Evolutionary conservation across 1,140 invertebrate genomes (phyloP), one percentile per base, ranked within the genome.

Genomic region (Anastrepha obliqua): DNA sequence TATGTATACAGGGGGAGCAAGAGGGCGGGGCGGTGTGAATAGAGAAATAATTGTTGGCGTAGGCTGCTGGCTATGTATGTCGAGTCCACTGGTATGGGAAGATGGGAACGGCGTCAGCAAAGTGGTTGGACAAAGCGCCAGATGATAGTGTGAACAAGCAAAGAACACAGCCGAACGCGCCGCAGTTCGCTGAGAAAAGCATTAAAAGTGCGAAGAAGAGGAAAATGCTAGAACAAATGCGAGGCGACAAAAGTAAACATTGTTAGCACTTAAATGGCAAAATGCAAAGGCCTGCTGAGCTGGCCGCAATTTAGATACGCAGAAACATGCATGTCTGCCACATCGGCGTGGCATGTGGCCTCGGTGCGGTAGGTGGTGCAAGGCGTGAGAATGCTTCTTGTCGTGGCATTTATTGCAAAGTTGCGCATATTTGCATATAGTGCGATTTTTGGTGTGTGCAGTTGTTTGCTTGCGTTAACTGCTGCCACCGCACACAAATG

Each of bases 301-400:
- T 44, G 4, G 9, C 42, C 67, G 67, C 67, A 74, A 74, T 74
- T 74, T 74, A 74, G 15, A 74, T 74, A 74, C 39, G 67, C 3
- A 55, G 51, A 55, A 47, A 47, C 42, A 74, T 17, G 15, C 67
- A 74, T 4, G 60, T 13, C 8, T 39, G 13, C 67, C 67, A 2
- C 20, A n/a, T 20, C 5, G 67, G 67, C 67, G 13, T 29, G 42
- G 9, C 67, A 70, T 70, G 67, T 70, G 67, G 67, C 42, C 17
- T 74, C 42, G 15, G 7, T 42, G 67, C 42, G 67, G 39, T 4
- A 8, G 20, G 15, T 39, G 44, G 42, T 1, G 11, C 13, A 13
- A 47, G 13, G 67, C 67, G 11, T 2, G 39, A 74, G 17, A 74
- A 42, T 4, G 6, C 3, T 17, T 2, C 39, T 74, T 74, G 60